Evolutionary conservation across 2,888 invertebrate species (phyloP).

Genomic region (Andrena bicolor): DNA sequence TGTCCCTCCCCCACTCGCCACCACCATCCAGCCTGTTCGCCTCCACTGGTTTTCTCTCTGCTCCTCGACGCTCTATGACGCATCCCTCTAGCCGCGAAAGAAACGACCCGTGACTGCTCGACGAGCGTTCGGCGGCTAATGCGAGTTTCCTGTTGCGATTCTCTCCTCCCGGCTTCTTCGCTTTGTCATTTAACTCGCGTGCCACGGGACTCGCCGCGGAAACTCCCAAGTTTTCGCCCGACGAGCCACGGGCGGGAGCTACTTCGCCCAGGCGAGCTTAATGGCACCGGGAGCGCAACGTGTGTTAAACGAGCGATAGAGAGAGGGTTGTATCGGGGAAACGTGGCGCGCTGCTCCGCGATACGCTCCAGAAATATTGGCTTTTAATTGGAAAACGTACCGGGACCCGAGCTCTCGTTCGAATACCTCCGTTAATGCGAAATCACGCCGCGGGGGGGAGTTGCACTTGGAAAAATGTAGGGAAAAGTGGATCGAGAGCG

Average conservation of each 20-base stretch:
- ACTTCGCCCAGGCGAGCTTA: constrained; percentile 25
- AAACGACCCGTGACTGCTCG: constrained; percentile 58
- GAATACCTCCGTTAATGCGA: constrained; percentile 11
- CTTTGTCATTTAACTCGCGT: constrained; percentile 28
- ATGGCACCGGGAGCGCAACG: constrained; percentile 29
- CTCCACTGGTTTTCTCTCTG: constrained; percentile 29
- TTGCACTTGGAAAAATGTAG: too few relatives aligned
- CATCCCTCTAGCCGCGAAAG: constrained; percentile 46
- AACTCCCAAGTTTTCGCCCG: constrained; percentile 18
- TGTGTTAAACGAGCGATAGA: constrained; percentile 32
- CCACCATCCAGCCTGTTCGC: neutral
- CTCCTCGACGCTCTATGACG: constrained; percentile 55
- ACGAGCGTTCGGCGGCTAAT: constrained; percentile 34
- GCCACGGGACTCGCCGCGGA: constrained; percentile 1
- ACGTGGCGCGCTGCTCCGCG: neutral
- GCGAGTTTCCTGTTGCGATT: constrained; percentile 27
- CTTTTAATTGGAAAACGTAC: constrained; percentile 47
- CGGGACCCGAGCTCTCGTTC: constrained; percentile 16
- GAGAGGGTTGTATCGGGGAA: neutral
- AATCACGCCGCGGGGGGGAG: constrained; percentile 1
- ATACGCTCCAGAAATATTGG: constrained; percentile 23
- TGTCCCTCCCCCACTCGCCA: neutral
- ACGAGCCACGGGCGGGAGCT: neutral
- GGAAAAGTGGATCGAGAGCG: too few relatives aligned
- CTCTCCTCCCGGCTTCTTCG: constrained; percentile 17